Base-by-base conservation (phyloP, 2,113 vertebrate species). In the Ceuthmochares aereus region DNA sequence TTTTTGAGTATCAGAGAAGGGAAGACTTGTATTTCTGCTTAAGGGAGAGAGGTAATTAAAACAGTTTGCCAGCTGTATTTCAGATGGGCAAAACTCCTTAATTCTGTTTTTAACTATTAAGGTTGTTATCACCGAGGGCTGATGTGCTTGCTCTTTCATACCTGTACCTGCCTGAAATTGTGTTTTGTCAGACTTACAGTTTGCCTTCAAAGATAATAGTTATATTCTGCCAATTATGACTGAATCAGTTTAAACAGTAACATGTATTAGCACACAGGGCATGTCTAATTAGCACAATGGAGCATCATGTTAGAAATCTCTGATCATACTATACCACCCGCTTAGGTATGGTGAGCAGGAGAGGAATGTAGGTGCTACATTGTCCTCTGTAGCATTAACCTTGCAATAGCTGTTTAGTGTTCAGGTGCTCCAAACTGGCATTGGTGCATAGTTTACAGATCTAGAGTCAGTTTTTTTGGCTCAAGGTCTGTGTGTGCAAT, bases 111-210 rank as follows among this genome's bases (percentile, higher is more conserved):
- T 82, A 56, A 30, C 56, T 76, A 7, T 55, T 60, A 36, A 76
- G n/a, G 12, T 75, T 77, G 32, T 84, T 81, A 68, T 21, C 62
- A 90, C 40, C 0, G 0, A 74, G 56, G 5, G 16, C 37, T 73
- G 7, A 62, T 52, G 18, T 43, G 43, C 66, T 72, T 70, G 19
- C 67, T 84, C 12, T 32, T 87, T 75, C 78, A 18, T 90, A 77
- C 49, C 14, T 64, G 36, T 58, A 25, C 58, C 29, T 59, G 56
- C 70, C 68, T 94, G 63, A 97, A 97, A 81, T 91, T 34, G 45
- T 59, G 22, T 95, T 88, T 87, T 90, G 92, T 93, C 90, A n/a
- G 78, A 84, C 37, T 94, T 95, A 89, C 63, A 34, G 17, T 86
- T 93, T 87, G 34, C 21, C n/a, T 70, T 78, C 30, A 27, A 45